Conservation (phyloP, 2,113 vertebrate species). For the Archocentrus centrarchus region DNA sequence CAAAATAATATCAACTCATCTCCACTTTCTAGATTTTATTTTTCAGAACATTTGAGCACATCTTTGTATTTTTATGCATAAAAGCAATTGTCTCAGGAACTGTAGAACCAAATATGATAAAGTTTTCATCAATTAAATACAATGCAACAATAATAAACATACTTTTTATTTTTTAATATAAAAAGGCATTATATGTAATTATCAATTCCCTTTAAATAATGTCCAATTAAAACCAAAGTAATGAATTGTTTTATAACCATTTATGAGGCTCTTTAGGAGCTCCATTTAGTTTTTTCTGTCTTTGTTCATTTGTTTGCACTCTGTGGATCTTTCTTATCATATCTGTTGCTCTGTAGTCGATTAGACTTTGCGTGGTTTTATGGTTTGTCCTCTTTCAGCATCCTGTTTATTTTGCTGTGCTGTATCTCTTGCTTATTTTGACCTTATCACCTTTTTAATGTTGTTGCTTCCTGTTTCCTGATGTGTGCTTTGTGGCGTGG, state of each 20-base stretch:
- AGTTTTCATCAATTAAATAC: background rate
- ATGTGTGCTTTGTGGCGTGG: background rate
- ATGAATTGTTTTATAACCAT: background rate
- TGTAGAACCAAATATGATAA: background rate
- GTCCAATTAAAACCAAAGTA: background rate
- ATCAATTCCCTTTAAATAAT: background rate
- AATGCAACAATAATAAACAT: background rate
- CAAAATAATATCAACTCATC: fast-evolving
- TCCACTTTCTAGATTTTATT: background rate
- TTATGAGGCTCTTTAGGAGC: background rate
- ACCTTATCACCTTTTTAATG: background rate
- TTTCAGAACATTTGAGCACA: background rate
- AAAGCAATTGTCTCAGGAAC: background rate
- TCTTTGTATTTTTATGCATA: background rate
- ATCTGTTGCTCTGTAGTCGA: fast-evolving
- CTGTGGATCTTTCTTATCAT: fast-evolving
- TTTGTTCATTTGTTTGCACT: background rate
- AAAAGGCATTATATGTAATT: background rate
- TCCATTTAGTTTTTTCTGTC: background rate
- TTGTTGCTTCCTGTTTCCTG: slow-evolving; percentile 10
- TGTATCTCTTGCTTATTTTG: background rate
- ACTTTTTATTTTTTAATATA: background rate
- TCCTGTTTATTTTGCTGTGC: background rate
- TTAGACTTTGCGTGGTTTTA: background rate
- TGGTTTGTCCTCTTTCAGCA: background rate